Evolutionary conservation across 2,888 invertebrate genomes (phyloP).

Genomic region (Calameuta idolon): DNA sequence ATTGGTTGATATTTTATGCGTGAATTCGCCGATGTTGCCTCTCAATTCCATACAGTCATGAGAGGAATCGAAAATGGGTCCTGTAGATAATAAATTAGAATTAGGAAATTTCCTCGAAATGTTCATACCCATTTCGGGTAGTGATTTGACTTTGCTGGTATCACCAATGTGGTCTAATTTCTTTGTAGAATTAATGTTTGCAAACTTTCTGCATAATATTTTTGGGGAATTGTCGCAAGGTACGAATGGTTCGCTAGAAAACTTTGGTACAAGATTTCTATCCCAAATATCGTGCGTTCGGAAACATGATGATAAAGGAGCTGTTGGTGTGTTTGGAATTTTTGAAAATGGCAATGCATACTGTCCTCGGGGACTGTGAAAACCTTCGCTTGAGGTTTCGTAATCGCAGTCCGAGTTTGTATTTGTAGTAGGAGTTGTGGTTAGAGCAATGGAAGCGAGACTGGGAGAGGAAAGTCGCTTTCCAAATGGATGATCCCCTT

Average conservation of each 20-base stretch:
- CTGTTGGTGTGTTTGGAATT: neutral
- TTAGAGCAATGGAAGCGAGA: slow-evolving; percentile 4
- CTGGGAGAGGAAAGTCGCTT: neutral
- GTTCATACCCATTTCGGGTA: neutral
- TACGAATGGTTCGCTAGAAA: neutral
- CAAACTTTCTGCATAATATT: neutral
- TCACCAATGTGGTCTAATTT: neutral
- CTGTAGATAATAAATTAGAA: neutral
- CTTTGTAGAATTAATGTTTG: neutral
- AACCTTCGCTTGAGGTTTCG: slow-evolving; percentile 23
- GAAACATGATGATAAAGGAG: neutral
- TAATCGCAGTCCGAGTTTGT: slow-evolving; percentile 19
- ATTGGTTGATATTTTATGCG: slow-evolving; percentile 22
- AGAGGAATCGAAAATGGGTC: neutral
- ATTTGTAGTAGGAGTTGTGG: neutral
- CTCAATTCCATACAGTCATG: neutral
- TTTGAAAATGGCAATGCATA: neutral
- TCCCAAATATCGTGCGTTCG: neutral
- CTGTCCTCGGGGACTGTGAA: slow-evolving; percentile 12
- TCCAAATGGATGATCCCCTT: slow-evolving; percentile 3
- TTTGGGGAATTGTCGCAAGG: neutral
- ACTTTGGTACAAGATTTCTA: neutral
- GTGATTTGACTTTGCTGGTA: neutral
- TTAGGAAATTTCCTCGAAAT: neutral
- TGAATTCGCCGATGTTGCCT: slow-evolving; percentile 21